A percentile compares a stretch with the other conserved stretches of the same genome.
phyloP scores from a whole-genome alignment of 2,113 vertebrate genomes.

The Theropithecus gelada region DNA sequence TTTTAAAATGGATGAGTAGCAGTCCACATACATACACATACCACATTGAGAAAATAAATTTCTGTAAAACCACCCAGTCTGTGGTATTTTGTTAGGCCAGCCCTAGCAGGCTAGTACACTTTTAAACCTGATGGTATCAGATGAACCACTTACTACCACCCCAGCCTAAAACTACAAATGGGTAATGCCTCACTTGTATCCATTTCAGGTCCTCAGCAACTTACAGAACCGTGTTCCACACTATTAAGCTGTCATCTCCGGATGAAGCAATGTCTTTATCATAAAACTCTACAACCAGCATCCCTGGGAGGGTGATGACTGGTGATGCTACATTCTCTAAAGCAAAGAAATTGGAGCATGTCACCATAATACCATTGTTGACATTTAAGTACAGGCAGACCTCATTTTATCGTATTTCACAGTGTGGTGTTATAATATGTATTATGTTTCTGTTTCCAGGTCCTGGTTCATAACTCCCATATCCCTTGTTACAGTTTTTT shows the following conservation, averaged over 20 bases:
- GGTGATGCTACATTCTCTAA: slow-evolving; percentile 83
- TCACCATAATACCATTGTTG: slow-evolving; percentile 82
- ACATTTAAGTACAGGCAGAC: slow-evolving; percentile 78
- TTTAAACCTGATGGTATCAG: slow-evolving; percentile 81
- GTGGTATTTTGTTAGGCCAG: neutral
- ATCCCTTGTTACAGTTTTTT: too few species aligned
- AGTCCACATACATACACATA: too few species aligned
- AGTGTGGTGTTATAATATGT: too few species aligned
- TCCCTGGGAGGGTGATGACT: slow-evolving; percentile 80
- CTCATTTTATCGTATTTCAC: neutral
- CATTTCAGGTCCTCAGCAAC: slow-evolving; percentile 82
- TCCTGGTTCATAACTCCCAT: too few species aligned
- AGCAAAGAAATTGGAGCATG: slow-evolving; percentile 82
- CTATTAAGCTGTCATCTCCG: slow-evolving; percentile 81
- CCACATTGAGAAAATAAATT: neutral
- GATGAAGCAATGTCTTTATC: slow-evolving; percentile 82
- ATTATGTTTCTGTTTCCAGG: too few species aligned
- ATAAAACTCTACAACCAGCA: slow-evolving; percentile 83
- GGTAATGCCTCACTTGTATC: slow-evolving; percentile 82
- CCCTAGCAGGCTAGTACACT: neutral
- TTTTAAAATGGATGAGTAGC: too few species aligned
- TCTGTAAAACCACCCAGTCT: neutral
- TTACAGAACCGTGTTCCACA: slow-evolving; percentile 56
- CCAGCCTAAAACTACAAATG: slow-evolving; percentile 83
- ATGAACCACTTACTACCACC: slow-evolving; percentile 82